A percentile compares a stretch with the other conserved stretches of the same genome.
phyloP scores from a whole-genome alignment of 2,797 vertebrate genomes.

The Dendrocincla tyrannina region DNA sequence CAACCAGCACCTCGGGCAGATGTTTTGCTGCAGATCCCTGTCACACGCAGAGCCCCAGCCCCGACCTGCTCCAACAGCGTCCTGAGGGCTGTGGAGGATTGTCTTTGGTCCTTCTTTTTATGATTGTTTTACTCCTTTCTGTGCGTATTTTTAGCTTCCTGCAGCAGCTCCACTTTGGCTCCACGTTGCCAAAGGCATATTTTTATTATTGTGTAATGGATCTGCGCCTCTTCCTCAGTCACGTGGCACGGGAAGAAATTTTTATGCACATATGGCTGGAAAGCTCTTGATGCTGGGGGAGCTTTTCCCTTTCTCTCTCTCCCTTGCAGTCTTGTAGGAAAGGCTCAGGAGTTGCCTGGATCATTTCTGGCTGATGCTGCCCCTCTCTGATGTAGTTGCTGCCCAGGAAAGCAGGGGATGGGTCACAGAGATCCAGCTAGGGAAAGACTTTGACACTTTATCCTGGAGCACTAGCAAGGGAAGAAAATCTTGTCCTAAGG shows the following conservation, averaged over 20 bases:
- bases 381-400: neutral
- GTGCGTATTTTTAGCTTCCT: conserved; percentile 1
- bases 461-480: neutral
- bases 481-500: neutral
- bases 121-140: neutral
- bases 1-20: neutral
- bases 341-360: neutral
- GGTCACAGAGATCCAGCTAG: rapidly evolving
- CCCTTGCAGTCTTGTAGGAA: neutral
- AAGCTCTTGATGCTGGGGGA: conserved; percentile 8
- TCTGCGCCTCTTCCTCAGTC: conserved; percentile 63
- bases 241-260: conserved; percentile 66
- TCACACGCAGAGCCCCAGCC: neutral
- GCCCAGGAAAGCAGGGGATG: neutral
- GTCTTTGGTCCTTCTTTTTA: neutral
- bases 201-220: conserved; percentile 80
- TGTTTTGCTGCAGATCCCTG: neutral
- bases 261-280: conserved; percentile 35
- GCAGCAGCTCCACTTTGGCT: conserved; percentile 57
- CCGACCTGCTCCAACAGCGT: neutral
- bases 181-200: conserved; percentile 74
- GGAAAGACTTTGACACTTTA: neutral
- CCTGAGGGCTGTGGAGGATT: neutral
- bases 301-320: neutral
- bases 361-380: neutral